Evolutionary conservation across 2,113 vertebrate genomes (phyloP), one percentile per base, ranked within the genome.

Genomic region (Sisor rabdophorus): DNA sequence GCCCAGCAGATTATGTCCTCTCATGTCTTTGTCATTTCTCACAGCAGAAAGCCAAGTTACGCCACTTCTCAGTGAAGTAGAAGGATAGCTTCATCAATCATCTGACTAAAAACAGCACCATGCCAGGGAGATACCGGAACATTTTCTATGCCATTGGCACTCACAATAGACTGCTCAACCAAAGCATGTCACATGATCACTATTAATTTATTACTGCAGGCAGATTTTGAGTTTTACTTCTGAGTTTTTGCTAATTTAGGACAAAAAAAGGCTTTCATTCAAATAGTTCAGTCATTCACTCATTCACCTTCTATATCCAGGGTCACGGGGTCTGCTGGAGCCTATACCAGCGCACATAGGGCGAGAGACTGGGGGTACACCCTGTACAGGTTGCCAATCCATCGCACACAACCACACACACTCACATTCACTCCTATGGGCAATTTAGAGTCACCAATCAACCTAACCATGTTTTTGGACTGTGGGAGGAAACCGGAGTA

Each of bases 21-120:
- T 74, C 50, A 28, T 63, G 71, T 28, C 52, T 71, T 52, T 71
- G 75, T 79, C 81, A 72, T 55, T 52, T 80, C 52, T 77, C 30
- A 64, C 19, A 77, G 81, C 60, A 60, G 53, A 80, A 75, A 24
- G 74, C 74, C 44, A 75, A 77, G 56, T 75, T 75, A 64, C 53
- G 65, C 78, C 59, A 17, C 61, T 67, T 69, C 56, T 47, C 64
- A 60, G 71, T 40, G 44, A 75, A 52, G 65, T 28, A 65, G 48
- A 63, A 67, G 44, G 73, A 78, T 68, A 71, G 79, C 30, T 28
- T 61, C n/a, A 77, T 83, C 76, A 67, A 75, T 83, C 78, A 80
- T 80, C 71, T 32, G 70, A 28, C 71, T 50, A 28, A 71, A 53
- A 24, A 22, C 68, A 50, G 68, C 0, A 16, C 11, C 48, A n/a